Base-by-base conservation (phyloP, 1,140 invertebrate species). In the Cryptotermes secundus region DNA sequence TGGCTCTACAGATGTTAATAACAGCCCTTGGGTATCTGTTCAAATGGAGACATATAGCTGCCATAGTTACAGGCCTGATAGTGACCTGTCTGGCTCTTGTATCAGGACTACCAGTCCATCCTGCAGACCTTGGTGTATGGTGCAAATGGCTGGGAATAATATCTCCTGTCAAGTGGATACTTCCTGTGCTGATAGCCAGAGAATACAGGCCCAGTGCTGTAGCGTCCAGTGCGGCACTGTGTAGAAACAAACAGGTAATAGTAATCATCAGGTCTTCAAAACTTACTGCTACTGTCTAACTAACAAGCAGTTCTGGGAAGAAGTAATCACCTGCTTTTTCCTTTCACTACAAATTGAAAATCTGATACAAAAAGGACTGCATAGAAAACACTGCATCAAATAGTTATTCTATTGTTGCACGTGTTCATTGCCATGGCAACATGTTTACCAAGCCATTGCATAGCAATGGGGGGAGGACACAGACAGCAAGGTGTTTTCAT, bases 101-200 rank as follows among this genome's bases (percentile, higher is more conserved):
- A 9, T 93, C 94, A 31, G 96, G 96, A 0, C 95, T 94, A 84
- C 90, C 93, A 19, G 87, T 97, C 24, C 96, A 97, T 86, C 89
- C 93, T 2, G 90, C 92, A 34, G 96, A 97, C 88, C 86, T 97
- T 59, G 92, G 95, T 34, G 84, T 88, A 1, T 94, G 94, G 86
- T 91, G 93, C 86, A 91, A 90, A 59, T 96, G 94, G 93, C 86
- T 95, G 49, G 91, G 93, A 85, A 92, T 93, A 86, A 89, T 94
- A 31, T 96, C 95, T 10, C 96, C 96, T 0, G 91, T 95, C 6
- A 90, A 93, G 38, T 97, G 96, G 96, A 89, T 94, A 0, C 86
- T 96, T 35, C 93, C 94, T 0, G 90, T 93, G 31, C 87, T 97
- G 22, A 87, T 95, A 72, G 91, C 91, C 83, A 90, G 92, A 79